phyloP scores from a whole-genome alignment of 2,888 invertebrate species.

The Epirrita christyi region DNA sequence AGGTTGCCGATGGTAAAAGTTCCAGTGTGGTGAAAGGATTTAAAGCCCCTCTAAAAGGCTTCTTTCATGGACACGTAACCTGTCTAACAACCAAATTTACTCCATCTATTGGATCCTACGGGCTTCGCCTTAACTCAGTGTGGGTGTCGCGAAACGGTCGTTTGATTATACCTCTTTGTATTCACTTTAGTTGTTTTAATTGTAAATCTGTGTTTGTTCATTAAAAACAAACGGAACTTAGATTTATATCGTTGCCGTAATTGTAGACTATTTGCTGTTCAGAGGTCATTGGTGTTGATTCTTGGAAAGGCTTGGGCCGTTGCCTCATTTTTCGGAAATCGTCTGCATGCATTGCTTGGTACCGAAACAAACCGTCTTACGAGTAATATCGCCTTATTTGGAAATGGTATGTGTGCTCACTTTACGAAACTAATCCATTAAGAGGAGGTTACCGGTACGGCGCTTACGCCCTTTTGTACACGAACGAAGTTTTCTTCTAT shows the following conservation, averaged over 20 bases:
- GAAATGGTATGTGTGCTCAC: no score
- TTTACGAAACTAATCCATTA: no score
- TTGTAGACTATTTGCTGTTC: constrained; percentile 38
- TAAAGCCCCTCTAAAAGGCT: no score
- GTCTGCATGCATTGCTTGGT: constrained; percentile 11
- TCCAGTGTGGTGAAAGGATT: not conserved
- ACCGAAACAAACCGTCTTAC: not conserved
- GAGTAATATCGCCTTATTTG: not conserved
- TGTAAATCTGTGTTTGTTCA: constrained; percentile 51
- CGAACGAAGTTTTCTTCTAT: no score
- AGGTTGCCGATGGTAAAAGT: no score
- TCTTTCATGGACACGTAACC: no score
- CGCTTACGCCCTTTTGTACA: no score
- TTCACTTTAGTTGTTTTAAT: constrained; percentile 42
- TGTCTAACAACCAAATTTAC: no score
- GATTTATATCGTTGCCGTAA: constrained; percentile 53
- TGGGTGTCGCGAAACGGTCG: constrained; percentile 52
- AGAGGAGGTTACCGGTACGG: no score
- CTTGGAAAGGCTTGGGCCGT: constrained; percentile 13
- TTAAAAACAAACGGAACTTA: constrained; percentile 56
- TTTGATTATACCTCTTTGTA: constrained; percentile 42
- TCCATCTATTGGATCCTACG: not conserved
- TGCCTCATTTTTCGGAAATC: constrained; percentile 16
- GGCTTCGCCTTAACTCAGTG: constrained; percentile 40
- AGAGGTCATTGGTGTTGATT: constrained; percentile 20